Evolutionary conservation across 2,888 invertebrate species (phyloP), one percentile per base, ranked within the genome.

Genomic region (Phyto melanocephala): DNA sequence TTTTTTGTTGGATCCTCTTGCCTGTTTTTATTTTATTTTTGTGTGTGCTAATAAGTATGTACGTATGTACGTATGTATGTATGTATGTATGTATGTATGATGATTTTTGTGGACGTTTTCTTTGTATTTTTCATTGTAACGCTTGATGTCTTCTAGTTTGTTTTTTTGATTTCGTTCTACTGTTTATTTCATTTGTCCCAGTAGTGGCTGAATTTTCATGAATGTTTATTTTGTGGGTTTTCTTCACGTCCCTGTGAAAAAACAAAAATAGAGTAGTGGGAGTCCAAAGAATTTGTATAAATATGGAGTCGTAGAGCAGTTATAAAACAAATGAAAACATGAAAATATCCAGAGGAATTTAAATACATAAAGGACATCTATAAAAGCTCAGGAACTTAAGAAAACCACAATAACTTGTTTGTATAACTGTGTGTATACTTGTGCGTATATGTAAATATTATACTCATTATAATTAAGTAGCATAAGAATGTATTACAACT

Each of bases 141-240:
- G 42, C 33, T 67, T 67, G 37, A 68, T 70, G 45, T 45, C 52
- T 63, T 63, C 33, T 35, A 65, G 20, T 47, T 67, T 20, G 11
- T 10, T 24, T 40, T 11, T 20, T 42, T 52, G 4, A 33, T 65
- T 45, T 13, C 17, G n/a, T 24, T 56, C 24, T 50, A 52, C 35
- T 28, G 20, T 52, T 52, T 42, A 13, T 60, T 45, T 54, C 77
- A 35, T 54, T 63, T 68, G 33, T 60, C 60, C 60, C 62, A 72
- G 60, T 42, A 40, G 71, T 40, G 67, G 56, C 13, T 24, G 40
- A 68, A 63, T 56, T 78, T 56, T 63, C 68, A 68, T 68, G 74
- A 81, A 63, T 81, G 68, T 78, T 81, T 74, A 56, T 74, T 74
- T 81, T 81, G 74, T 78, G 81, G 81, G 42, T 47, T 28, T 28